phyloP scores from a whole-genome alignment of 1,140 invertebrate species.

The Melipona quadrifasciata region DNA sequence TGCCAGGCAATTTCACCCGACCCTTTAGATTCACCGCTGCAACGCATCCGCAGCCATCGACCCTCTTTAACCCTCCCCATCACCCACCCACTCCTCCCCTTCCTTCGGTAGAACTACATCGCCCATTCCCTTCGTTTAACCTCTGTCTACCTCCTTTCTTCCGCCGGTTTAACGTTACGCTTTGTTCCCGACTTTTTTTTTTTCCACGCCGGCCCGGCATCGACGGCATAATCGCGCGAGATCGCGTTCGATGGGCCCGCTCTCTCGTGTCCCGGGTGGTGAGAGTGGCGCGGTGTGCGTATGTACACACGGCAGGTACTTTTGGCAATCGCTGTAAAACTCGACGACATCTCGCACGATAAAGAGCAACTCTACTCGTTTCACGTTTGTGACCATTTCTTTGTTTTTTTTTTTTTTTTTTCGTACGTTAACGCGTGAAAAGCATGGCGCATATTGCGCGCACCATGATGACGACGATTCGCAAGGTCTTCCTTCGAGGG shows the following conservation, averaged over 20 bases:
- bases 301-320: background rate
- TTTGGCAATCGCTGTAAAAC: constrained; percentile 60
- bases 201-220: background rate
- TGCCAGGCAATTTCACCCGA: constrained; percentile 47
- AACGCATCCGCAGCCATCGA: background rate
- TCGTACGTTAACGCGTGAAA: constrained; percentile 27
- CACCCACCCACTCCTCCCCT: background rate
- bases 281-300: background rate
- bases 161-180: constrained; percentile 5
- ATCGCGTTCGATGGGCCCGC: background rate
- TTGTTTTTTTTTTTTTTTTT: background rate
- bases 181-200: background rate
- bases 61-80: background rate
- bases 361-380: constrained; percentile 52
- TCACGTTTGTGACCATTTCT: constrained; percentile 6
- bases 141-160: constrained; percentile 40
- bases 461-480: constrained; percentile 39
- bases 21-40: constrained; percentile 37
- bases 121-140: constrained; percentile 22
- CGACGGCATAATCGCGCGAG: background rate
- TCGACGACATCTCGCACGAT: constrained; percentile 47
- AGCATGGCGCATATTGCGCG: constrained; percentile 48
- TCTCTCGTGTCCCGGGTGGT: background rate
- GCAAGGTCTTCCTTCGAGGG: background rate
- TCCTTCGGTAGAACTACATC: background rate